A percentile compares a stretch with the other conserved stretches of the same genome.
phyloP scores from a whole-genome alignment of 2,113 vertebrate species.

The Ceyx melanurus region DNA sequence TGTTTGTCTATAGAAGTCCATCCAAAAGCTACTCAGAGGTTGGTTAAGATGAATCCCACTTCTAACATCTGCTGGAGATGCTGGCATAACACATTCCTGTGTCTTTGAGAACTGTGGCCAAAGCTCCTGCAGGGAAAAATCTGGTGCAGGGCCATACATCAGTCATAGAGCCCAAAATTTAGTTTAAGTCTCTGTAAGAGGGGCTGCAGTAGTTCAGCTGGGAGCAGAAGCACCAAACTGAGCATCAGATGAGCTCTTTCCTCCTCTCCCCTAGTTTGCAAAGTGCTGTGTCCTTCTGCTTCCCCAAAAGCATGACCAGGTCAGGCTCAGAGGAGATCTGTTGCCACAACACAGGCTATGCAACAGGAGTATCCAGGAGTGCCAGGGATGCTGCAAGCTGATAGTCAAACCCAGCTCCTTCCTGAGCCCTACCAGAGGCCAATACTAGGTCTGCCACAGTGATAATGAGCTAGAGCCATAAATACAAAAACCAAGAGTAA shows the following conservation, averaged over 20 bases:
- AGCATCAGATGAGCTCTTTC: neutral
- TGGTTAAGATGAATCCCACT: neutral
- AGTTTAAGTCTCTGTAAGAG: neutral
- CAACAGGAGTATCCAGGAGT: too few species aligned
- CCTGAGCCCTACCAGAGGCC: neutral
- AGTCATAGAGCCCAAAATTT: neutral
- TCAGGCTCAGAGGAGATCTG: neutral
- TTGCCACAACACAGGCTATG: neutral
- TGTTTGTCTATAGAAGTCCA: neutral
- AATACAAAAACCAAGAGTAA: neutral
- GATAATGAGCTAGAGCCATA: neutral
- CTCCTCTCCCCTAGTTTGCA: neutral
- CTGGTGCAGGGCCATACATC: neutral
- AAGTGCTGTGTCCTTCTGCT: neutral
- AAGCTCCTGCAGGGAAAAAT: neutral
- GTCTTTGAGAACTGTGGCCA: neutral
- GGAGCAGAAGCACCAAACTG: neutral
- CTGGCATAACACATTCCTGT: neutral
- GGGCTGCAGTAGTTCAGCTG: neutral
- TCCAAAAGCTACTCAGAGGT: neutral
- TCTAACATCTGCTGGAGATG: neutral
- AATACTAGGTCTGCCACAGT: neutral
- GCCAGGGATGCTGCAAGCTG: neutral
- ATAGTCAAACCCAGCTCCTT: neutral
- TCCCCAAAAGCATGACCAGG: accelerated